Conservation (phyloP, 53 echinoderm and acorn worm species). For the Stichopus horrens region DNA sequence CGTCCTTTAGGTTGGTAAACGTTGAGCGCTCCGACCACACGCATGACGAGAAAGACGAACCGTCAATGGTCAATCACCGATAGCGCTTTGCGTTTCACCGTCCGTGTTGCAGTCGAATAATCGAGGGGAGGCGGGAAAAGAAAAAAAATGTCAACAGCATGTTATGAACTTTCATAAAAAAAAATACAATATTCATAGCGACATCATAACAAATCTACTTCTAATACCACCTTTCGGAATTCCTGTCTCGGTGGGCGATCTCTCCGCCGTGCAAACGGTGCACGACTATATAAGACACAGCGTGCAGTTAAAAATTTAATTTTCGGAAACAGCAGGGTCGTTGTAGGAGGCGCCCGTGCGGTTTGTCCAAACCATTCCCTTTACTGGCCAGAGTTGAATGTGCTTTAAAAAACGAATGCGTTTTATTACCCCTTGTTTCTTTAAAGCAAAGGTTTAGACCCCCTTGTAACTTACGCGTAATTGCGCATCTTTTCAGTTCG, state of each 20-base stretch:
- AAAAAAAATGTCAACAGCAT: conserved; percentile 1
- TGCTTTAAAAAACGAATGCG: conserved; percentile 28
- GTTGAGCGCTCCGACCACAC: conserved; percentile 33
- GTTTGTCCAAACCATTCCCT: conserved; percentile 23
- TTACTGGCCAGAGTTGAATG: conserved; percentile 26
- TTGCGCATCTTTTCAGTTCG: no score
- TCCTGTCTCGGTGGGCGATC: conserved; percentile 38
- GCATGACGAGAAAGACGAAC: conserved; percentile 25
- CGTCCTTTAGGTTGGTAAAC: neutral
- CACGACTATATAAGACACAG: conserved; percentile 9
- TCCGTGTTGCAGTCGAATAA: neutral
- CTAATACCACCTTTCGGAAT: conserved; percentile 33
- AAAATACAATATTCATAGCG: conserved; percentile 27
- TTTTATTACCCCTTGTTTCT: no score
- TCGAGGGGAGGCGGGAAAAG: neutral
- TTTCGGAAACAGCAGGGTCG: conserved; percentile 45
- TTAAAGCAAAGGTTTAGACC: no score
- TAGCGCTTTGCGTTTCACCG: conserved; percentile 40
- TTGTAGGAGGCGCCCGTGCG: conserved; percentile 33
- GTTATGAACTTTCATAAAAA: conserved; percentile 35
- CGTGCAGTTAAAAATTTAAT: conserved; percentile 48
- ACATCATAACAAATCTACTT: conserved; percentile 37
- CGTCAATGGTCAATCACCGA: conserved; percentile 29
- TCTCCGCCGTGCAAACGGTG: conserved; percentile 11
- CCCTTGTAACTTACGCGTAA: no score